A percentile compares a stretch with the other conserved stretches of the same genome.
Evolutionary conservation across 64 coral and sea anemone genomes (phyloP).

Genomic region (Dendrophyllia cribrosa): DNA sequence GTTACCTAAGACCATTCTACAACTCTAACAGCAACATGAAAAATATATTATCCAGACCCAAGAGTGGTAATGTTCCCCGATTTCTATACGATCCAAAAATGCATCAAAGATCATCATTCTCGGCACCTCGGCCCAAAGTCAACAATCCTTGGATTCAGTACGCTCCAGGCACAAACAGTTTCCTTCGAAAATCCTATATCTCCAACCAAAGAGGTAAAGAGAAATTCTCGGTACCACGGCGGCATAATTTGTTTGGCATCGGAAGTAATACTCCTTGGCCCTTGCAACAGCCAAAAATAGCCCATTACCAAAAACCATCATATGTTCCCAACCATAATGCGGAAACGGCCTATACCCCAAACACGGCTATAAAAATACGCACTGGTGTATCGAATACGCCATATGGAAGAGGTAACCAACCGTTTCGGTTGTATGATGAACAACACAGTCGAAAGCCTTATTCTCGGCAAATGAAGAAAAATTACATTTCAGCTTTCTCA

Average conservation of each 20-base stretch:
- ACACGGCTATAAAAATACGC: background rate
- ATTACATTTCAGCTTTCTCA: background rate
- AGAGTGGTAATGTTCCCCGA: background rate
- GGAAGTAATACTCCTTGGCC: background rate
- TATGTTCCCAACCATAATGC: background rate
- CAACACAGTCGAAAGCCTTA: background rate
- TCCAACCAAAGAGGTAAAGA: background rate
- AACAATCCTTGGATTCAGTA: too few relatives aligned
- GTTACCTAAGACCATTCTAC: background rate
- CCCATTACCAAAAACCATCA: background rate
- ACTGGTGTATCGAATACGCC: background rate
- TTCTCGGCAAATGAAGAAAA: background rate
- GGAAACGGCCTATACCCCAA: background rate
- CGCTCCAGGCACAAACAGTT: too few relatives aligned
- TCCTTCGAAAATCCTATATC: background rate
- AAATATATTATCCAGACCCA: background rate
- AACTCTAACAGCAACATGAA: background rate
- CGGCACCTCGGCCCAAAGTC: background rate
- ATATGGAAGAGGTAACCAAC: background rate
- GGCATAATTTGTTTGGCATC: too few relatives aligned
- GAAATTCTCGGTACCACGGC: too few relatives aligned
- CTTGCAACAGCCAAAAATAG: too few relatives aligned
- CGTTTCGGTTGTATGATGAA: background rate
- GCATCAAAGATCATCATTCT: background rate
- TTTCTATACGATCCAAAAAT: background rate